Percentiles rank a stretch among this genome's conserved stretches.
phyloP scores from a whole-genome alignment of 2,113 vertebrate species.

The Falco punctatus region DNA sequence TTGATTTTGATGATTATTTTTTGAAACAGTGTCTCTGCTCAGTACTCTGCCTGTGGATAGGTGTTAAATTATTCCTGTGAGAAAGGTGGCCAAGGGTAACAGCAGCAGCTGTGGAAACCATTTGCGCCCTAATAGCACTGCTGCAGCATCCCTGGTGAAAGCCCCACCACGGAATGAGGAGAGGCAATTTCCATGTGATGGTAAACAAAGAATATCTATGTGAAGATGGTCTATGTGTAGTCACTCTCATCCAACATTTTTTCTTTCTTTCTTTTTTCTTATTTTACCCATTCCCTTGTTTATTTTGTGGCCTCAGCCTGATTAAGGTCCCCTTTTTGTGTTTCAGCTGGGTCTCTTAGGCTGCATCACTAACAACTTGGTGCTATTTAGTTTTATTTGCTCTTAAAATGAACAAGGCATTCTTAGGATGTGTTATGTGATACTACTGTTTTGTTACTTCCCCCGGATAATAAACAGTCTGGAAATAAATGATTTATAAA shows the following conservation, averaged over 20 bases:
- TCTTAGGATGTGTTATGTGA: constrained; percentile 63
- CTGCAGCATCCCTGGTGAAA: not conserved
- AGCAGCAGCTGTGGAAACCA: constrained; percentile 75
- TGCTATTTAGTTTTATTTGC: constrained; percentile 73
- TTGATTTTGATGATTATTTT: not conserved
- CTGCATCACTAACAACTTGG: constrained; percentile 39
- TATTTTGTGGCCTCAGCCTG: constrained; percentile 3
- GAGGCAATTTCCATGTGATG: constrained; percentile 25
- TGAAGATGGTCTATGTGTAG: not conserved
- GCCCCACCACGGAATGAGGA: not conserved
- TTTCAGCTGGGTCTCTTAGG: not conserved
- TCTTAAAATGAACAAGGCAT: constrained; percentile 69
- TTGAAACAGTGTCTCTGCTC: not conserved
- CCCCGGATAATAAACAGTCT: constrained; percentile 64
- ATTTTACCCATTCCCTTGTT: not conserved
- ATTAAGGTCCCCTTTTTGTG: constrained; percentile 24
- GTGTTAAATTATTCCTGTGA: constrained; percentile 50
- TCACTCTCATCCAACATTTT: not conserved
- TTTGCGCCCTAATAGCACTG: constrained; percentile 6
- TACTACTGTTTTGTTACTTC: constrained; percentile 64
- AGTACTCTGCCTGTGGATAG: not conserved
- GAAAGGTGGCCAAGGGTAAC: constrained; percentile 16
- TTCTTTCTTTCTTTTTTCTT: not conserved
- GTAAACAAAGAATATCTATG: constrained; percentile 23
- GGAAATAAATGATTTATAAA: constrained; percentile 72